A percentile compares a stretch with the other conserved stretches of the same genome.
These are phyloP conservation scores for Harpegnathos saltator DNA, from an alignment of 1,140 invertebrate species.

Conservation along the genomic window DNA sequence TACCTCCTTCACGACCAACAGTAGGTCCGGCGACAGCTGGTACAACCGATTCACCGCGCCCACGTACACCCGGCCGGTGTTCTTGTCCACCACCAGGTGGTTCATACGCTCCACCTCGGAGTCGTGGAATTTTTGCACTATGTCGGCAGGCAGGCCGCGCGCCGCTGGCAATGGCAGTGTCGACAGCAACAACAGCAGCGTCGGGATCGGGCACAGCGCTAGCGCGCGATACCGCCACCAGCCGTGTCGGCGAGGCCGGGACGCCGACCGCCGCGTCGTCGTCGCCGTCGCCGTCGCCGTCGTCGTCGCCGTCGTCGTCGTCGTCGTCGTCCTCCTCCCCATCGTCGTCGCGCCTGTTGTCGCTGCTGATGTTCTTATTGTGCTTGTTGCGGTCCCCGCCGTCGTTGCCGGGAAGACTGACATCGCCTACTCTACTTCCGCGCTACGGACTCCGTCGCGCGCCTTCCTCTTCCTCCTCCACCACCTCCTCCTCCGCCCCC, in stretches of 20 bases:
- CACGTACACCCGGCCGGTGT: slow-evolving; percentile 96
- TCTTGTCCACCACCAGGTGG: slow-evolving; percentile 96
- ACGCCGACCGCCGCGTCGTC: slow-evolving; percentile 53
- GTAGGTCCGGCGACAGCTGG: slow-evolving; percentile 95
- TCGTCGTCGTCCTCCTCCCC: slow-evolving; percentile 60
- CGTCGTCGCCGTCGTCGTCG: slow-evolving; percentile 33
- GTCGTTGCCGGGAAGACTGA: slow-evolving; percentile 72
- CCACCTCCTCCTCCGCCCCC: slow-evolving; percentile 33
- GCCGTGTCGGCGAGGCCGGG: slow-evolving; percentile 48
- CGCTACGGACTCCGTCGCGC: slow-evolving; percentile 69
- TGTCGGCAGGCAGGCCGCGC: slow-evolving; percentile 86
- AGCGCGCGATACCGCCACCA: slow-evolving; percentile 44
- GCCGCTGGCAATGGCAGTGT: slow-evolving; percentile 83
- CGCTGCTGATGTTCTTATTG: too few species aligned
- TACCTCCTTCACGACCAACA: slow-evolving; percentile 90
- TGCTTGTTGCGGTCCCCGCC: slow-evolving; percentile 4
- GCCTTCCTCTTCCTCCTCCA: too few species aligned
- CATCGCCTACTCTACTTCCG: slow-evolving; percentile 78
- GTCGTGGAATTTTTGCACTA: slow-evolving; percentile 89
- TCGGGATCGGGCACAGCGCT: slow-evolving; percentile 60
- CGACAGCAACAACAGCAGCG: slow-evolving; percentile 82
- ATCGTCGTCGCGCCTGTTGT: slow-evolving; percentile 25
- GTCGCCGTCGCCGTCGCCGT: slow-evolving; percentile 43
- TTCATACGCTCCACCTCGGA: slow-evolving; percentile 89
- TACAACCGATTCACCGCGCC: slow-evolving; percentile 97